Evolutionary conservation across 2,888 invertebrate genomes (phyloP).

Genomic region (Dermolepida albohirtum): DNA sequence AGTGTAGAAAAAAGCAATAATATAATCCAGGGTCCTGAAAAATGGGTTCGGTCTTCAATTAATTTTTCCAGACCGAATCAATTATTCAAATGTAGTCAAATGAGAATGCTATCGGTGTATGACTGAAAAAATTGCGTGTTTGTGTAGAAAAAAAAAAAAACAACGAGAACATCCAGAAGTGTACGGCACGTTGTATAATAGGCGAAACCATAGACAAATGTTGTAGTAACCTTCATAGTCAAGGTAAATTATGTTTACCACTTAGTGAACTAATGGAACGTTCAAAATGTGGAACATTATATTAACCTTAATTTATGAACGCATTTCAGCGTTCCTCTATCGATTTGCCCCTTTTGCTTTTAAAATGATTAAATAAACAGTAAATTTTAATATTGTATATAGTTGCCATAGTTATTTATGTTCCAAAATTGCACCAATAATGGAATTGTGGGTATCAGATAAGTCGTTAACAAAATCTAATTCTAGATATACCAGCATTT

Average conservation of each 20-base stretch:
- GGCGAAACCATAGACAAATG: conserved; percentile 3
- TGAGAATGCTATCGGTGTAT: conserved; percentile 6
- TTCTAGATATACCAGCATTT: no score
- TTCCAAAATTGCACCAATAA: no score
- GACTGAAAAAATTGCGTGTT: conserved; percentile 20
- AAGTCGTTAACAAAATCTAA: no score
- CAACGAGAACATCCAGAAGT: neutral
- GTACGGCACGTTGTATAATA: neutral
- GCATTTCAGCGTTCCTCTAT: no score
- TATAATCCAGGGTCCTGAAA: conserved; percentile 3
- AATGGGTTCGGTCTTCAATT: conserved; percentile 27
- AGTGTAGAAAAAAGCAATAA: neutral
- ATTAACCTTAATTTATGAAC: no score
- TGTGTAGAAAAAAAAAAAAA: conserved; percentile 6
- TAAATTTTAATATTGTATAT: no score
- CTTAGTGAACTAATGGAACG: neutral
- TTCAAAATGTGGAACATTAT: neutral
- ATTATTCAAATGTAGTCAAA: conserved; percentile 35
- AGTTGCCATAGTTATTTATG: no score
- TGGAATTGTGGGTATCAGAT: no score
- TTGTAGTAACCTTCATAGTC: conserved; percentile 15
- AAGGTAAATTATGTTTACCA: conserved; percentile 17
- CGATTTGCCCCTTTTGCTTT: no score
- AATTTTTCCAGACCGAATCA: conserved; percentile 26
- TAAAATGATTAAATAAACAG: no score